Base-by-base conservation (phyloP, 1,140 invertebrate genomes). In the Brachionus asplanchnoidis region DNA sequence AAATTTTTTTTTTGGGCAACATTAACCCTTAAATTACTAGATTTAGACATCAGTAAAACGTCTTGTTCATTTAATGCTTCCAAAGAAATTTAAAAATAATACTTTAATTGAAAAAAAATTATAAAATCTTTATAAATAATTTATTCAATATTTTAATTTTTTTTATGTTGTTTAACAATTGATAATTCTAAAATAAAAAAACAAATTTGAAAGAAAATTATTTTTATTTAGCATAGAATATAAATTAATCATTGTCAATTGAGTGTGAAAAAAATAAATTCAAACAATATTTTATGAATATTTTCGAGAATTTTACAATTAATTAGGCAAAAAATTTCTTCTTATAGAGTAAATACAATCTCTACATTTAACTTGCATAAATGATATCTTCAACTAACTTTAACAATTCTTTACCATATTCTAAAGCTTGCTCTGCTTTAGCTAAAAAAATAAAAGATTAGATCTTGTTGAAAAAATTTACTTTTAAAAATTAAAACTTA, bases 291-390 rank as follows among this genome's bases (percentile, higher is more conserved):
- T 20, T 60, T 23, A 26, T 60, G 3, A 36, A 36, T 9, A 60
- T 20, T 60, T 17, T 60, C 20, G 53, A 60, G 20, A 60, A 60
- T 60, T 60, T 20, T 60, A 60, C 53, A 60, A 60, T 23, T 60
- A 8, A 60, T 23, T 60, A 20, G 20, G 46, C 46, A 26, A 60
- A 23, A 12, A 42, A 73, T 73, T 42, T 73, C 68, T 17, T 40
- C n/a, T 42, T n/a, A 42, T 73, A 42, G 12, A 42, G 28, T 40
- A 28, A 20, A 44, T 20, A 9, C 28, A 68, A 68, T 14, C 32
- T 32, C 32, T 68, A n/a, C 66, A 80, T 56, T 36, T 82, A 82
- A 46, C 40, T 68, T 56, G 82, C 93, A 86, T 66, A 75, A 17
- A 84, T 65, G 12, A 84, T 44, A 23, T 84, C 84, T 66, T 84